Evolutionary conservation across 2,113 vertebrate species (phyloP), one percentile per base, ranked within the genome.

Genomic region (Sialia sialis): DNA sequence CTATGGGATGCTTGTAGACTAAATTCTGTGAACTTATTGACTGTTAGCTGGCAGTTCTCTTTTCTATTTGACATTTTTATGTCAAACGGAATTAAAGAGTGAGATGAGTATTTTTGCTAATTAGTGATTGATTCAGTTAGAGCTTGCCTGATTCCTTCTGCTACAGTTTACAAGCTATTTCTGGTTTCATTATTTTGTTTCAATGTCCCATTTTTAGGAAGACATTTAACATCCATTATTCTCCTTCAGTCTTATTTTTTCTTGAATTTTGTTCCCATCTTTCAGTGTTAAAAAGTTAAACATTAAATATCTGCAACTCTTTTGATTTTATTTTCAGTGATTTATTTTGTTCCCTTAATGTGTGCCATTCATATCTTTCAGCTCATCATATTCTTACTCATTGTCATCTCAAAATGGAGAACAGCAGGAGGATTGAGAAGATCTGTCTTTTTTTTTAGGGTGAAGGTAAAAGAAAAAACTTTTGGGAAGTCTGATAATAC

Each of bases 371-470:
- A 23, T 9, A 5, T 62, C 20, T 66, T 88, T 79, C 34, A 72
- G 5, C 4, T 90, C 23, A 60, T 39, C 3, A 1, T 63, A 7
- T 76, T 82, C 32, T 89, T 34, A 68, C 3, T 70, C 48, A 49
- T 38, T 78, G 27, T 51, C 67, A 56, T 32, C 22, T 79, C 54
- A 18, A 74, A 85, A 60, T 6, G 15, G 34, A 87, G 39, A 66
- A 54, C 18, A 70, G 7, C 4, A 2, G 10, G 86, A 64, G 10
- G 25, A 63, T 6, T 49, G 41, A 29, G 18, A 10, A 44, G 2
- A 43, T 7, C 10, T 34, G 2, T 55, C 1, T 34, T 22, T 11
- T 51, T 51, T 51, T 30, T 30, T 30, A 1, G 1, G 3, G 2
- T 18, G 4, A 4, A 64, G 4, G 6, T 30, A 25, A 76, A 30